Evolutionary conservation across 1,140 invertebrate species (phyloP).

Genomic region (Leguminivora glycinivorella): DNA sequence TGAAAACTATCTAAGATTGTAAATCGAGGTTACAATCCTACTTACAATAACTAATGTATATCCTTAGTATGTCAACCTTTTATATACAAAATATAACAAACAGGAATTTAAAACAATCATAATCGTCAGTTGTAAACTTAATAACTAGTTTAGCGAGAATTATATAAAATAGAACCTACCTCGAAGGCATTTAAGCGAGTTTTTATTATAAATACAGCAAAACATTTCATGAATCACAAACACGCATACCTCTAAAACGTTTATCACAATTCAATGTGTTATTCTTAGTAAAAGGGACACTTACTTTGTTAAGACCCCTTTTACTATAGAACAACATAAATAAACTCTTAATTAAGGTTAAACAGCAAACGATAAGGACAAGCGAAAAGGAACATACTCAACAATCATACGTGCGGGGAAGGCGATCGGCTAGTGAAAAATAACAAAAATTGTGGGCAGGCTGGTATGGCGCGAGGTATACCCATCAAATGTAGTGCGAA

Average conservation of each 20-base stretch:
- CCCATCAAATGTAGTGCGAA: too few species aligned
- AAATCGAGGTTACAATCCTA: background rate
- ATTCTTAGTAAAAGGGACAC: background rate
- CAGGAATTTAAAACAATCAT: conserved; percentile 2
- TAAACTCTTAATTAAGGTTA: conserved; percentile 19
- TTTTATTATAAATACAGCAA: conserved; percentile 15
- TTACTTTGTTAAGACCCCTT: background rate
- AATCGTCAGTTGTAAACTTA: background rate
- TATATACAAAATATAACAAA: conserved; percentile 25
- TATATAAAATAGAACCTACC: background rate
- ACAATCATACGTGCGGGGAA: conserved; percentile 12
- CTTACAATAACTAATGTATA: conserved; percentile 24
- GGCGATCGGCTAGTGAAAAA: conserved; percentile 13
- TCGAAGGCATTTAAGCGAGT: conserved; percentile 13
- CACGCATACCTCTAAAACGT: conserved; percentile 16
- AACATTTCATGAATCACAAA: conserved; percentile 10
- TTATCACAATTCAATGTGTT: conserved; percentile 4
- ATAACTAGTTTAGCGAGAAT: background rate
- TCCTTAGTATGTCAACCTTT: conserved; percentile 12
- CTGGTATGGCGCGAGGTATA: background rate
- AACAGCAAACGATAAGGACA: conserved; percentile 12
- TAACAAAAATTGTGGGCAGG: background rate
- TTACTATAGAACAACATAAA: background rate
- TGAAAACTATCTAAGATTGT: conserved; percentile 24
- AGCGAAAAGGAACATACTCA: conserved; percentile 2